Evolutionary conservation across 2,113 vertebrate genomes (phyloP), one percentile per base, ranked within the genome.

Genomic region (Lagopus leucura): DNA sequence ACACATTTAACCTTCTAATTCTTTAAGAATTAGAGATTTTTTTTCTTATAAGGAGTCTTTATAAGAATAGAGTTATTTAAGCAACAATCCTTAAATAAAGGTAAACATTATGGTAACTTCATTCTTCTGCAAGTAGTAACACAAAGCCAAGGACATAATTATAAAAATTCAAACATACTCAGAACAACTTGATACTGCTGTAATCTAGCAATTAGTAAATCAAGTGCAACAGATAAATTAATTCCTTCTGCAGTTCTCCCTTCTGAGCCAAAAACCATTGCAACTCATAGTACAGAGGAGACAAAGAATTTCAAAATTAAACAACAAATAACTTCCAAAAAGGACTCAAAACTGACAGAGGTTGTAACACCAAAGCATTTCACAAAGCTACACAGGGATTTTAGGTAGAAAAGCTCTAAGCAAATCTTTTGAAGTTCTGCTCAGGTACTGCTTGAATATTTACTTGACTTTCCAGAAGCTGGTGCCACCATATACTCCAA

Each of bases 381-480:
- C 48, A 63, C 36, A 63, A 54, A 87, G 27, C 1, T 36, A 57
- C 32, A 61, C 15, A 5, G 5, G 47, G n/a, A 57, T 21, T 66
- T 57, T 40, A 8, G 30, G 54, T 0, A 75, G 9, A 19, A 88
- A 34, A 25, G 22, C 20, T 22, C 52, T 21, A 83, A 57, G 48
- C 8, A n/a, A 76, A 38, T 30, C 11, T 61, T 34, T 47, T 34
- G 20, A 58, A 24, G 3, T 9, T 58, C n/a, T 32, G 5, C 5
- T 13, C 19, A 50, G 2, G 38, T 21, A 6, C 5, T 63, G 20
- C 10, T 10, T 58, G 11, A 87, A 3, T 58, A 89, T 67, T 96
- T 97, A 99, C 98, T 98, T 96, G 98, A 91, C 38, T 86, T 47
- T 54, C 97, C 95, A 50, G 92, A 94, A 36, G 88, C 38, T 32